These are phyloP conservation scores for Incurvaria masculella DNA, from an alignment of 2,888 invertebrate species.

Conservation along the genomic window DNA sequence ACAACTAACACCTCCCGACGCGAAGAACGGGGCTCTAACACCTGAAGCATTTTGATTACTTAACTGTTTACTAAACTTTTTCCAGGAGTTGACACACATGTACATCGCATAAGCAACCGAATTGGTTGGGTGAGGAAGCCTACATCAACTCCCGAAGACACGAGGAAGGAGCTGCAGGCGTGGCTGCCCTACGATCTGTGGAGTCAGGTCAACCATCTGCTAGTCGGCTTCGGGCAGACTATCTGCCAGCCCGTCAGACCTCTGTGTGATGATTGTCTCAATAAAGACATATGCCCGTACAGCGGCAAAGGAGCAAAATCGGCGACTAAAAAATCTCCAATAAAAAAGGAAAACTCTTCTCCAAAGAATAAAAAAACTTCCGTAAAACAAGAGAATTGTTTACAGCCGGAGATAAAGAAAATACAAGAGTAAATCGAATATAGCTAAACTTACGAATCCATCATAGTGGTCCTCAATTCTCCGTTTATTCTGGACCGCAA, in stretches of 20 bases:
- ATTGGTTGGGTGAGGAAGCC: slow-evolving; percentile 77
- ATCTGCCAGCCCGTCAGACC: slow-evolving; percentile 83
- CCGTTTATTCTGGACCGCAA: no score
- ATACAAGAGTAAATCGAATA: no score
- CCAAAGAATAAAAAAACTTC: neutral
- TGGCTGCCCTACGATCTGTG: slow-evolving; percentile 88
- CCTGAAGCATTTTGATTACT: neutral
- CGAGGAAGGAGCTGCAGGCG: slow-evolving; percentile 75
- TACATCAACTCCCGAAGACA: slow-evolving; percentile 84
- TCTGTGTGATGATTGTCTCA: slow-evolving; percentile 79
- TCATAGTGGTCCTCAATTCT: no score
- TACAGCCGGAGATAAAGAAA: no score
- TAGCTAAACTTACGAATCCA: no score
- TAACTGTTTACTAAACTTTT: no score
- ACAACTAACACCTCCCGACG: neutral
- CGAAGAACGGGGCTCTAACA: slow-evolving; percentile 5
- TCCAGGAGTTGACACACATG: slow-evolving; percentile 93
- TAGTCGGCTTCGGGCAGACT: slow-evolving; percentile 98
- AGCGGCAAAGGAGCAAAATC: slow-evolving; percentile 39
- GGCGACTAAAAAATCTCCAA: slow-evolving; percentile 32
- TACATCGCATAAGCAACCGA: slow-evolving; percentile 91
- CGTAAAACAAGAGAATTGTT: no score
- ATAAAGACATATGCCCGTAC: slow-evolving; percentile 77
- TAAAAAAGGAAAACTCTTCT: slow-evolving; percentile 13
- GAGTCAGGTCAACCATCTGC: slow-evolving; percentile 82